Conservation (phyloP, 1,140 invertebrate genomes). For the honey bee (Apis mellifera) region DNA sequence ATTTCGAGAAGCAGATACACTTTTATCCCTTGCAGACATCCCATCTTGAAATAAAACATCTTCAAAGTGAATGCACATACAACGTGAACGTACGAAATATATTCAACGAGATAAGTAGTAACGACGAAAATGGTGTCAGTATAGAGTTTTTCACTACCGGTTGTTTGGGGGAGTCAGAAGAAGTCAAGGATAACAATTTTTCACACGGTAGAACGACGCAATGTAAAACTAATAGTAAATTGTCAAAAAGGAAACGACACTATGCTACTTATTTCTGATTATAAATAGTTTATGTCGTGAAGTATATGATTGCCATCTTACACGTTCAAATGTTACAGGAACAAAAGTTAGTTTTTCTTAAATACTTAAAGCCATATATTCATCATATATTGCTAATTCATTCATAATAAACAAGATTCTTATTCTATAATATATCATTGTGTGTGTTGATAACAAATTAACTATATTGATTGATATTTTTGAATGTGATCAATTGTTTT, state of each 20-base stretch:
- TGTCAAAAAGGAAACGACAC: conserved; percentile 53
- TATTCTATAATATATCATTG: background rate
- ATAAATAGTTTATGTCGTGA: background rate
- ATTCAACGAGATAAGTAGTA: conserved; percentile 28
- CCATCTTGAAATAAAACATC: conserved; percentile 61
- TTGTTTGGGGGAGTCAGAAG: conserved; percentile 43
- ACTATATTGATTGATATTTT: too few relatives aligned
- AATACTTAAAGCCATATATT: background rate
- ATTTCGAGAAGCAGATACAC: background rate
- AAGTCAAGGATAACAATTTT: conserved; percentile 44
- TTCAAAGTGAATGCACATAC: conserved; percentile 65
- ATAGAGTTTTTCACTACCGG: conserved; percentile 66
- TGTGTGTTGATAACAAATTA: background rate
- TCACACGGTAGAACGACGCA: conserved; percentile 40
- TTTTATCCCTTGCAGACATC: conserved; percentile 50
- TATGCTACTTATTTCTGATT: conserved; percentile 32
- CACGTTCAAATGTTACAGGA: background rate
- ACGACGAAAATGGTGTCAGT: conserved; percentile 48
- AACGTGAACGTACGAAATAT: conserved; percentile 62
- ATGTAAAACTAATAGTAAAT: conserved; percentile 61
- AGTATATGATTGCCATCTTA: background rate
- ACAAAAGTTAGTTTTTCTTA: background rate
- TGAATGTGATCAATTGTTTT: too few relatives aligned
- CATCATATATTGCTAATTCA: background rate
- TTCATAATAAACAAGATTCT: background rate